phyloP scores from a whole-genome alignment of 2,888 invertebrate genomes.

The Panorpa germanica region DNA sequence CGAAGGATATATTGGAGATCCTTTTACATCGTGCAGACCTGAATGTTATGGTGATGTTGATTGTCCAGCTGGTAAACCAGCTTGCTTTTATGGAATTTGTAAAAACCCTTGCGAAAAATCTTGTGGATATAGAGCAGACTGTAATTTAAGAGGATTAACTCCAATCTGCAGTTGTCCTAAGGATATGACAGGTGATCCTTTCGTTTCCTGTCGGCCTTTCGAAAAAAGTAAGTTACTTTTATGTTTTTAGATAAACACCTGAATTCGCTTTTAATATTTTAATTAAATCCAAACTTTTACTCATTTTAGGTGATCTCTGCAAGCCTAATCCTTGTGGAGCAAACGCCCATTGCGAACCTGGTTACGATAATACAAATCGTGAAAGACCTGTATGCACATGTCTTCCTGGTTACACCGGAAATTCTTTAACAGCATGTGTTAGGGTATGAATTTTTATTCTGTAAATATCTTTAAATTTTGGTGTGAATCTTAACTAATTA shows the following conservation, averaged over 20 bases:
- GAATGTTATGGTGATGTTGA: constrained; percentile 66
- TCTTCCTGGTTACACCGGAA: constrained; percentile 56
- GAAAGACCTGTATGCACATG: constrained; percentile 79
- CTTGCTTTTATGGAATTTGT: constrained; percentile 66
- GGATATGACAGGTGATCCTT: constrained; percentile 78
- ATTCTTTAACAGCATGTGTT: constrained; percentile 50
- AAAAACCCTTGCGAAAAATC: constrained; percentile 66
- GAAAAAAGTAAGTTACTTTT: constrained; percentile 41
- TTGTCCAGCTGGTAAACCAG: constrained; percentile 57
- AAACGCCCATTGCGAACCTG: constrained; percentile 62
- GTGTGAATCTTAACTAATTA: constrained; percentile 1
- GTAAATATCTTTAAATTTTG: not conserved
- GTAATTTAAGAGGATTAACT: constrained; percentile 56
- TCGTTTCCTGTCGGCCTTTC: constrained; percentile 61
- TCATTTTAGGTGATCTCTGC: constrained; percentile 52
- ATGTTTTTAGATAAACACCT: not conserved
- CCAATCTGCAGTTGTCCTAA: constrained; percentile 74
- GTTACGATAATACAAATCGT: constrained; percentile 60
- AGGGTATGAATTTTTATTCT: constrained; percentile 23
- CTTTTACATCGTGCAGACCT: constrained; percentile 54
- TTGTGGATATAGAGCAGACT: constrained; percentile 64
- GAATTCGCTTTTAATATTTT: constrained; percentile 3
- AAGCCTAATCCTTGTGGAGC: constrained; percentile 74
- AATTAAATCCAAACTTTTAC: not conserved
- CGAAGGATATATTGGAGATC: constrained; percentile 63